phyloP scores from a whole-genome alignment of 64 coral and sea anemone species.

The Dendrophyllia cribrosa region DNA sequence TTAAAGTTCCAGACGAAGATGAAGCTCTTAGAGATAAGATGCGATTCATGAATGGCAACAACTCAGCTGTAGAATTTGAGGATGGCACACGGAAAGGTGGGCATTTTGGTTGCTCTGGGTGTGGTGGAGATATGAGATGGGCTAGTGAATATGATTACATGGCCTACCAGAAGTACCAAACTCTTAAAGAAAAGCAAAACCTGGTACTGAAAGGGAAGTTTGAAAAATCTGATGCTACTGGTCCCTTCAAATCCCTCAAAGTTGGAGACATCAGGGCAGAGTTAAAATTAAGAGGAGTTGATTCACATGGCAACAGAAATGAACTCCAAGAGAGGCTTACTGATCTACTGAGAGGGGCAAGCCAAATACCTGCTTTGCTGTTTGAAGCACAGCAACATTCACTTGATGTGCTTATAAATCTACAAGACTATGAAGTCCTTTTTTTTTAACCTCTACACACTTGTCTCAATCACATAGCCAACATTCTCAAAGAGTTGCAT shows the following conservation, averaged over 20 bases:
- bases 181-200: conserved; percentile 20
- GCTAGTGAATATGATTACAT: neutral
- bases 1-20: neutral
- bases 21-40: neutral
- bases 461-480: conserved; percentile 33
- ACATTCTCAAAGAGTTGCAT: conserved; percentile 23
- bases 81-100: conserved; percentile 27
- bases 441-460: conserved; percentile 11
- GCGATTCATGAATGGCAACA: conserved; percentile 39
- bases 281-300: conserved; percentile 2
- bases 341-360: conserved; percentile 1
- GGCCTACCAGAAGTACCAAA: conserved; percentile 4
- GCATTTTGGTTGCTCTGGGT: conserved; percentile 12
- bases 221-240: neutral
- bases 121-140: conserved; percentile 1
- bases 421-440: conserved; percentile 19
- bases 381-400: neutral
- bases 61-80: conserved; percentile 25
- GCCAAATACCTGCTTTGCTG: conserved; percentile 38
- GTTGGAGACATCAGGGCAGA: neutral
- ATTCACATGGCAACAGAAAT: neutral
- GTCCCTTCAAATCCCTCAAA: conserved; percentile 19
- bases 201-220: conserved; percentile 7
- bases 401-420: conserved; percentile 18
- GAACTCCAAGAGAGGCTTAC: conserved; percentile 29